phyloP scores from a whole-genome alignment of 2,888 invertebrate genomes.

The Hydraecia micacea region DNA sequence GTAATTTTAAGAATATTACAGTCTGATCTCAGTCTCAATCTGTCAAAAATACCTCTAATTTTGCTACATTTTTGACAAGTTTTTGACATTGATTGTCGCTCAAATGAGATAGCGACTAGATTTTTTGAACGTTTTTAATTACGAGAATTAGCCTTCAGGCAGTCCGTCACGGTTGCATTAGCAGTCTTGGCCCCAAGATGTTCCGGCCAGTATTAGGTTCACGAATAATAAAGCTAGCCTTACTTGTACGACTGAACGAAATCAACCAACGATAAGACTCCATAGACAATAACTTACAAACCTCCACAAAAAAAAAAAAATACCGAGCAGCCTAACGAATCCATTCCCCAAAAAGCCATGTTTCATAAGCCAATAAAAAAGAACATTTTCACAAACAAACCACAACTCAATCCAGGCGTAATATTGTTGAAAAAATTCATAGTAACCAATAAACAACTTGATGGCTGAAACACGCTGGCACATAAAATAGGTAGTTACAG shows the following conservation, averaged over 20 bases:
- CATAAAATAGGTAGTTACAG: background rate
- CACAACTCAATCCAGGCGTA: constrained; percentile 50
- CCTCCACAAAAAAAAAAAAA: background rate
- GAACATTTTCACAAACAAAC: constrained; percentile 28
- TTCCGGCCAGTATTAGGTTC: no score
- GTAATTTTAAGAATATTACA: no score
- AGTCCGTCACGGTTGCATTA: no score
- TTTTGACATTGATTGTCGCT: no score
- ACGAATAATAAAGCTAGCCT: background rate
- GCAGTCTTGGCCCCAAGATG: no score
- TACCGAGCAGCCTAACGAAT: background rate
- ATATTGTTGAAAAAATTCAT: constrained; percentile 60
- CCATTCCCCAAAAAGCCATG: constrained; percentile 20
- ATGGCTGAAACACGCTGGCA: constrained; percentile 32
- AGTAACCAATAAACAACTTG: constrained; percentile 62
- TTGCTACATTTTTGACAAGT: no score
- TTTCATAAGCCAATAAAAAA: constrained; percentile 42
- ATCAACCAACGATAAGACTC: background rate
- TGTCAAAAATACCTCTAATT: no score
- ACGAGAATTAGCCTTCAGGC: no score
- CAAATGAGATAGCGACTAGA: no score
- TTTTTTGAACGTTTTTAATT: no score
- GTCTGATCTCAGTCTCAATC: no score
- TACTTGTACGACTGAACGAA: background rate
- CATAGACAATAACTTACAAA: background rate